Conservation (phyloP, 2,888 invertebrate genomes). For the Thereva unica region DNA sequence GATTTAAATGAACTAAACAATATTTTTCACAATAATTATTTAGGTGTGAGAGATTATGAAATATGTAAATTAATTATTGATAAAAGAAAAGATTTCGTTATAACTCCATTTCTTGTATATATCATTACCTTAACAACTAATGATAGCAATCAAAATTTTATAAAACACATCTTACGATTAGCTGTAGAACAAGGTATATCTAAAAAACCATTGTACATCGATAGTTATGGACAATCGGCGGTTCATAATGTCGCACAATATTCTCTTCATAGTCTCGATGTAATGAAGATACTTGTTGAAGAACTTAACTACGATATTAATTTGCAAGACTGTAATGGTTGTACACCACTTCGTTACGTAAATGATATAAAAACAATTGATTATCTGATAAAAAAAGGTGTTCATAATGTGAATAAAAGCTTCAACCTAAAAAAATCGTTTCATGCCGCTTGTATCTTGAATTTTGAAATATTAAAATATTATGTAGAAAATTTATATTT, state of each 20-base stretch:
- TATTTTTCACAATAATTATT: slow-evolving; percentile 1
- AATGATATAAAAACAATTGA: neutral
- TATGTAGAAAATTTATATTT: slow-evolving; percentile 8
- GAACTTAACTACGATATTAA: slow-evolving; percentile 9
- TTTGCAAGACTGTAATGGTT: slow-evolving; percentile 3
- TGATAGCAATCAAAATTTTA: neutral
- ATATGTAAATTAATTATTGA: slow-evolving; percentile 8
- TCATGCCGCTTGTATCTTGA: slow-evolving; percentile 2
- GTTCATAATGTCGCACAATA: slow-evolving; percentile 10
- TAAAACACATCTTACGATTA: slow-evolving; percentile 4
- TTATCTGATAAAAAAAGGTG: slow-evolving; percentile 21
- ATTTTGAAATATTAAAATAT: slow-evolving; percentile 14
- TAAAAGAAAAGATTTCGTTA: slow-evolving; percentile 1
- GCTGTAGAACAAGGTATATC: neutral
- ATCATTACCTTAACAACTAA: neutral
- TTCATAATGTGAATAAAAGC: slow-evolving; percentile 6
- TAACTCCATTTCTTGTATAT: slow-evolving; percentile 8
- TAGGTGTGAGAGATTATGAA: neutral
- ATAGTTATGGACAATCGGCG: slow-evolving; percentile 11
- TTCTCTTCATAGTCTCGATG: slow-evolving; percentile 11
- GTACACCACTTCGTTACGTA: neutral
- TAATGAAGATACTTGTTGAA: slow-evolving; percentile 17
- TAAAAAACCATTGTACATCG: neutral
- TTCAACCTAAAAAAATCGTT: neutral
- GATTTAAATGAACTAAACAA: neutral